Conservation (phyloP, 2,888 invertebrate genomes). For the Eustalomyia histrio region DNA sequence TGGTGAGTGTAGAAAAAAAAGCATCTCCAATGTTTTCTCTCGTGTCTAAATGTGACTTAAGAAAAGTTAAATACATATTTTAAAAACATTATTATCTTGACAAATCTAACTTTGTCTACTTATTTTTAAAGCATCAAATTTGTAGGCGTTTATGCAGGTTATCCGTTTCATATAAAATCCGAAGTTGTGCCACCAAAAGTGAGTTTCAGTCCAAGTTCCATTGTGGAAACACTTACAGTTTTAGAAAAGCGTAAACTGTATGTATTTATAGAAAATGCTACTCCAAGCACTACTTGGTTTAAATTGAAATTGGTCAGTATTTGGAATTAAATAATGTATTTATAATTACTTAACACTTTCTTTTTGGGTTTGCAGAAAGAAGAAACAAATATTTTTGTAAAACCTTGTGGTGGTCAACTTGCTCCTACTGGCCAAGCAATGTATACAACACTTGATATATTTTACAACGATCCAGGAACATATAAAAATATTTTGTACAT, state of each 20-base stretch:
- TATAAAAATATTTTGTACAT: constrained; percentile 72
- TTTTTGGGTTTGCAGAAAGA: constrained; percentile 46
- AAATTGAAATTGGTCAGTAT: constrained; percentile 71
- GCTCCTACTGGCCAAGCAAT: constrained; percentile 71
- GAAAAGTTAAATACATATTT: too few species aligned
- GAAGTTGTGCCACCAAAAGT: constrained; percentile 72
- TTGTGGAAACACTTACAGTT: constrained; percentile 68
- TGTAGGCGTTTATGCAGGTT: constrained; percentile 70
- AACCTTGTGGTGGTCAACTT: constrained; percentile 71
- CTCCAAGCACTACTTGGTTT: constrained; percentile 73
- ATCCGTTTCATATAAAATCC: constrained; percentile 71
- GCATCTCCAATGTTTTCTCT: too few species aligned
- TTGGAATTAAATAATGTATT: not conserved
- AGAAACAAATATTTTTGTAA: constrained; percentile 67
- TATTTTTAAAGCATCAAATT: constrained; percentile 68
- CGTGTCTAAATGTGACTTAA: too few species aligned
- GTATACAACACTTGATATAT: constrained; percentile 69
- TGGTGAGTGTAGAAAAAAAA: too few species aligned
- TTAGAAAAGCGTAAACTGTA: constrained; percentile 66
- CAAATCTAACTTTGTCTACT: not conserved
- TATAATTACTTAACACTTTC: constrained; percentile 11
- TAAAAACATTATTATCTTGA: too few species aligned
- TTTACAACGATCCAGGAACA: constrained; percentile 72
- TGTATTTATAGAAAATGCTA: constrained; percentile 73
- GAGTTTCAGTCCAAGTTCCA: constrained; percentile 61